Conservation (phyloP, 2,797 vertebrate genomes). For the Botia kubotai region DNA sequence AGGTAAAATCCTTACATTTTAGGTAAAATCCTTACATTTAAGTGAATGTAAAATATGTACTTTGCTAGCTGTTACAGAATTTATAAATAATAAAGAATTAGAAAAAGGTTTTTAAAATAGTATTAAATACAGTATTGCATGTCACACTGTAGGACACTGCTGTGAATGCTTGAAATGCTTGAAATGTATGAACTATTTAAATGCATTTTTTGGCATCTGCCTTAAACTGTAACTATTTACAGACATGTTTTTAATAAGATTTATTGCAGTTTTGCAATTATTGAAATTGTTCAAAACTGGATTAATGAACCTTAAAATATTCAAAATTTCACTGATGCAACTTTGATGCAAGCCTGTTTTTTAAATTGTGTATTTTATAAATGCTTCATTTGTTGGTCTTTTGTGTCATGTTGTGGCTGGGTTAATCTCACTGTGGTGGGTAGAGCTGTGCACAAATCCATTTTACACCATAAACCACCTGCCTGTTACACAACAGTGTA, state of each 20-base stretch:
- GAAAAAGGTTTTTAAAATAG: not conserved
- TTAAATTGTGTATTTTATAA: not conserved
- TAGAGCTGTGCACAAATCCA: not conserved
- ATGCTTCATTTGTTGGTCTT: not conserved
- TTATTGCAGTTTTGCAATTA: not conserved
- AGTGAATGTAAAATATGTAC: no score
- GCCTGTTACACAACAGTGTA: not conserved
- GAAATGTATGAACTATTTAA: not conserved
- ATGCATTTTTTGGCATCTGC: not conserved
- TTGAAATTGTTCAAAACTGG: not conserved
- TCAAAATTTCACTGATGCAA: not conserved
- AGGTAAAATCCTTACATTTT: no score
- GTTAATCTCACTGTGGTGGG: not conserved
- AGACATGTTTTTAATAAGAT: not conserved
- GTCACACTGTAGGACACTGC: not conserved
- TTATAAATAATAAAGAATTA: no score
- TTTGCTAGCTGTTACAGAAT: no score
- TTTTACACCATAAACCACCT: not conserved
- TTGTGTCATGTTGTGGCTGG: conserved; percentile 1
- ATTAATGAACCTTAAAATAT: not conserved
- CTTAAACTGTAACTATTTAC: not conserved
- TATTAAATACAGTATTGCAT: not conserved
- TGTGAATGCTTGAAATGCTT: not conserved
- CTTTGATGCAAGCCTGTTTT: not conserved
- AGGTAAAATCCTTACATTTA: no score